Conservation (phyloP, 2,888 invertebrate genomes). For the Microctonus brassicae region DNA sequence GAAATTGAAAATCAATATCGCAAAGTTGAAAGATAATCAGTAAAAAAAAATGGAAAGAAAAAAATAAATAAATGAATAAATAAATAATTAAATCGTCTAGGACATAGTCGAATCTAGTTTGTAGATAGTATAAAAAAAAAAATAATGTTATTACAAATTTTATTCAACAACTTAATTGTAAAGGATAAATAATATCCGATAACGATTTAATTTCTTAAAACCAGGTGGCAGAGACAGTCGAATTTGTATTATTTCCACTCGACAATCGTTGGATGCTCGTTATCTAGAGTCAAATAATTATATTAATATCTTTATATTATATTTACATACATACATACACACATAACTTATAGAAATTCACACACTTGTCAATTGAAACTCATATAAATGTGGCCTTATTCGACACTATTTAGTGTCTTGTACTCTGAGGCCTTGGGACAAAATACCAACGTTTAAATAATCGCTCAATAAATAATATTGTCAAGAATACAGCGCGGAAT, state of each 20-base stretch:
- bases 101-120: slow-evolving; percentile 12
- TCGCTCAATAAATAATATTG: slow-evolving; percentile 19
- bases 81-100: slow-evolving; percentile 8
- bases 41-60: neutral
- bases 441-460: neutral
- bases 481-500: neutral
- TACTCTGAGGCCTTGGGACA: slow-evolving; percentile 22
- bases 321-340: neutral
- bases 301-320: neutral
- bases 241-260: slow-evolving; percentile 18
- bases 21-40: neutral
- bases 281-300: neutral
- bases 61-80: neutral
- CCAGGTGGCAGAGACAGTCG: slow-evolving; percentile 13
- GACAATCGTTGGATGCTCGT: slow-evolving; percentile 18
- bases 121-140: slow-evolving; percentile 12
- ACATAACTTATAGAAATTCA: neutral
- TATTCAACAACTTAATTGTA: neutral
- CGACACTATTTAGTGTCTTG: slow-evolving; percentile 22
- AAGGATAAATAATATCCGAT: neutral
- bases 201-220: neutral
- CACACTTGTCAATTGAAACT: slow-evolving; percentile 4
- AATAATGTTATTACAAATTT: neutral
- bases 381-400: slow-evolving; percentile 29
- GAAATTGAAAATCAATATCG: neutral